A percentile compares a stretch with the other conserved stretches of the same genome.
These are phyloP conservation scores for Rhaphigaster nebulosa DNA, from an alignment of 2,888 invertebrate species.

Conservation along the genomic window DNA sequence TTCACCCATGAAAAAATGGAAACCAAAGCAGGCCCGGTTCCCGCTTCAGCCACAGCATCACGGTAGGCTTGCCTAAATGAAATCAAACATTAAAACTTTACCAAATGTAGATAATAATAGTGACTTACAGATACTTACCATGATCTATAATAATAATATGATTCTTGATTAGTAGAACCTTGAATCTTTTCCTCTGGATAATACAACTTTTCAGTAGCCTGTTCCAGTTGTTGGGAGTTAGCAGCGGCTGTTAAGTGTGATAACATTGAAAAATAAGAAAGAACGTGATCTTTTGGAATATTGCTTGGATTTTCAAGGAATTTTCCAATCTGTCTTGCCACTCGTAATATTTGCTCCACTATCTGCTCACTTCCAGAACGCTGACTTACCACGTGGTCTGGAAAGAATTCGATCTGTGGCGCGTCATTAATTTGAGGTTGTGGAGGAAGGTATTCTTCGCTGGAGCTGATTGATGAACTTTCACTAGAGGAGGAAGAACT, in stretches of 20 bases:
- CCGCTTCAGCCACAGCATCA: conserved; percentile 72
- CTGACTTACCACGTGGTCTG: conserved; percentile 69
- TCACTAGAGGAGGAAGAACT: conserved; percentile 65
- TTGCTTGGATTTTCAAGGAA: conserved; percentile 74
- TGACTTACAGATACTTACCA: conserved; percentile 20
- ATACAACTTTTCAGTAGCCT: conserved; percentile 73
- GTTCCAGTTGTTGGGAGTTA: conserved; percentile 74
- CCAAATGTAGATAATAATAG: background rate
- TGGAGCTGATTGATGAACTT: conserved; percentile 68
- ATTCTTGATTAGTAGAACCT: background rate
- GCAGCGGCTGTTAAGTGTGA: conserved; percentile 74
- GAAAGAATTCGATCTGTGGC: conserved; percentile 71
- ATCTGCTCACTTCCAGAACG: conserved; percentile 66
- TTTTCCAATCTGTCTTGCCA: conserved; percentile 74
- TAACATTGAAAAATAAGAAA: conserved; percentile 77
- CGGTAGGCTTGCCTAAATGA: conserved; percentile 71
- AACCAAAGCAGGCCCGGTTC: conserved; percentile 78
- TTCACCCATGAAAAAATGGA: conserved; percentile 76
- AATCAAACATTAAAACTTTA: background rate
- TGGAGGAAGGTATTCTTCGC: conserved; percentile 68
- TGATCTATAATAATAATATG: background rate
- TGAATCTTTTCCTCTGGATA: conserved; percentile 60
- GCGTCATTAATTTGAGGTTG: conserved; percentile 69
- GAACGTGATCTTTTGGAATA: conserved; percentile 73
- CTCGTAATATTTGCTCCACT: conserved; percentile 68